Conservation (phyloP, 2,113 vertebrate genomes). For the Grallaria varia region DNA sequence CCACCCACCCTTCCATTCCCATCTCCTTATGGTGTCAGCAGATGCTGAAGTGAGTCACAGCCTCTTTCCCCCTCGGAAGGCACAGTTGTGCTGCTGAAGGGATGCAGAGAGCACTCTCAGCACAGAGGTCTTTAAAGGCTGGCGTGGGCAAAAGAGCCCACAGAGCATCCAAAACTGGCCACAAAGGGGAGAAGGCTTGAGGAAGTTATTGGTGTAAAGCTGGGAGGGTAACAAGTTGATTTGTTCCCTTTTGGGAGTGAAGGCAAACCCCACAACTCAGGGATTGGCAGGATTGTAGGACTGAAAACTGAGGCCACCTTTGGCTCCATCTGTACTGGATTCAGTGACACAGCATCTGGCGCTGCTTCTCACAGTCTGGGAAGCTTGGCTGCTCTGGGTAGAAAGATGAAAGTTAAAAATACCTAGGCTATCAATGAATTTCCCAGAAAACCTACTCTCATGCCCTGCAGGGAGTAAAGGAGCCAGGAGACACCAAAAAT, state of each 20-base stretch:
- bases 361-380: not conserved
- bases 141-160: not conserved
- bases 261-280: not conserved
- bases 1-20: not conserved
- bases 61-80: not conserved
- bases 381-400: not conserved
- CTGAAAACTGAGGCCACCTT: not conserved
- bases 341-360: not conserved
- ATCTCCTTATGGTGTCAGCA: not conserved
- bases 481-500: not conserved
- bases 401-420: not conserved
- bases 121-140: not conserved
- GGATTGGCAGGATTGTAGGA: not conserved
- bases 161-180: not conserved
- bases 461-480: not conserved
- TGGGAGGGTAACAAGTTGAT: not conserved
- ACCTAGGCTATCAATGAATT: not conserved
- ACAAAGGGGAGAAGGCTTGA: not conserved
- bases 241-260: not conserved
- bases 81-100: not conserved
- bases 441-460: not conserved
- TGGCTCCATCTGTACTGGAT: not conserved
- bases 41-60: constrained; percentile 20
- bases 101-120: not conserved
- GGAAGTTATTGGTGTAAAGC: not conserved